Evolutionary conservation across 2,113 vertebrate species (phyloP), one percentile per base, ranked within the genome.

Genomic region (Paedocypris sp.): DNA sequence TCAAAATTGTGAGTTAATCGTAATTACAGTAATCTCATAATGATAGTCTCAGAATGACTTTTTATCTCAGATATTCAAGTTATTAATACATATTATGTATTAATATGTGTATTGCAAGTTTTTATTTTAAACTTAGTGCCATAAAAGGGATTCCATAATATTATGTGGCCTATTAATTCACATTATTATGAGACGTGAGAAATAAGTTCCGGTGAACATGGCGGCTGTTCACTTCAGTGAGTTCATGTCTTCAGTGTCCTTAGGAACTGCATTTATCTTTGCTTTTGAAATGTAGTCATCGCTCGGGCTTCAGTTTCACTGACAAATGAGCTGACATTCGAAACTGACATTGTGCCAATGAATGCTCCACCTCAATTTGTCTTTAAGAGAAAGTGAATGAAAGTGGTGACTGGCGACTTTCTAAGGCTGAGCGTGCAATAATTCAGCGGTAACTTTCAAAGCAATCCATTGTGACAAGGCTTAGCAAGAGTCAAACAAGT

Each of bases 381-480:
- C 42, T 50, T 38, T 22, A n/a, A 51, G 45, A 31, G 4, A 48
- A 48, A 5, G 26, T n/a, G n/a, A n/a, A n/a, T n/a, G 67, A 50
- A 12, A 10, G 16, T 23, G 19, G 13, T 50, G 18, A 18, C 25
- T 11, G 31, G 13, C 3, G n/a, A 12, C 52, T 41, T 36, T 33
- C 19, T 19, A 15, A 43, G 45, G 52, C 38, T 9, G 15, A 49
- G 9, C 53, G 50, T 51, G 49, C 56, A 46, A 19, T 32, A 39
- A 41, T 66, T 52, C 49, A 57, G 50, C 36, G 50, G 16, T 54
- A 66, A 53, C 50, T 23, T 43, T 45, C 23, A 66, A 51, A 53
- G 39, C 43, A 54, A 68, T 60, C 54, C 51, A 56, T 70, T 62
- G 59, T 12, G 23, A 23, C 35, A 42, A 59, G 46, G 38, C 60